Base-by-base conservation (phyloP, 1,140 invertebrate genomes). In the Halyomorpha halys region DNA sequence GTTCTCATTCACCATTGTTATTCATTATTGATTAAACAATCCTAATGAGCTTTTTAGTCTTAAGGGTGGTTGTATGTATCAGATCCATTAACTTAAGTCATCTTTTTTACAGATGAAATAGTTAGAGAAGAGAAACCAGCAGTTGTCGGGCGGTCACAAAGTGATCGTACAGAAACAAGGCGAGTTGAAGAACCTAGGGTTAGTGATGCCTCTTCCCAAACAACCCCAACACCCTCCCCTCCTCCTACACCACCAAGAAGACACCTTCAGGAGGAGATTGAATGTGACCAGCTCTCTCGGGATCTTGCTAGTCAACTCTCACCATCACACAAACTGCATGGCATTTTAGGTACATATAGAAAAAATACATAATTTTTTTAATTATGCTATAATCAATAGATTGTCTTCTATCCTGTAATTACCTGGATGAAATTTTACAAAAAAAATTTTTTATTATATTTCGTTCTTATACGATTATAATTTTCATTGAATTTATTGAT, bases 281-380 rank as follows among this genome's bases (percentile, higher is more conserved):
- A 90, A 67, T 90, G 86, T 76, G 89, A 91, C 69, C 78, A 83
- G 68, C 77, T 89, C 61, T 86, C 85, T 21, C 73, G 83, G 66
- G 86, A 90, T 71, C 78, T 91, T 53, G 83, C 83, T 30, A 83
- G 81, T 73, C 82, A 86, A 64, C 76, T 90, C 62, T 78, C 80
- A 34, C 81, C 83, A 16, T 79, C 82, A 34, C 83, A 87, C 68
- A 85, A 83, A 71, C 79, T 89, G 59, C 82, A 84, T 69, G 80
- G 82, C 56, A 80, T 89, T 68, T 75, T 89, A 69, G 82, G 84
- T 85, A 25, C 14, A 25, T 49, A 6, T 11, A 8, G 11, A 39
- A 13, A 39, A n/a, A n/a, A n/a, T n/a, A n/a, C n/a, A n/a, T n/a
- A n/a, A n/a, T n/a, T n/a, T n/a, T n/a, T n/a, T n/a, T n/a, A n/a